A percentile compares a stretch with the other conserved stretches of the same genome.
Evolutionary conservation across 2,797 vertebrate genomes (phyloP).

Genomic region (Sebastes umbrosus): DNA sequence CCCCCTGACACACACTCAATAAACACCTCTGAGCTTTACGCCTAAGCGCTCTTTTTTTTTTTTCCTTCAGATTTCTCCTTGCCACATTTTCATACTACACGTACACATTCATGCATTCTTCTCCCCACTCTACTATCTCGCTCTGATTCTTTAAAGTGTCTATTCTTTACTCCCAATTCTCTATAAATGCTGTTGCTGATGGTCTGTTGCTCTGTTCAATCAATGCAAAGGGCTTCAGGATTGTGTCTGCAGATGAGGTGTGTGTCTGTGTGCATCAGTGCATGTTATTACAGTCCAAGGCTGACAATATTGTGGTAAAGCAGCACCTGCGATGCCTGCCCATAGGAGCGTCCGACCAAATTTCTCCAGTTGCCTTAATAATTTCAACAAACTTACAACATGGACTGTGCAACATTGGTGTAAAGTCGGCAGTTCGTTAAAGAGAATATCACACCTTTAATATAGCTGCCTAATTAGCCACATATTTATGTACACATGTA

Average conservation of each 20-base stretch:
- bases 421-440: background rate
- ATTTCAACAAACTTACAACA: slow-evolving; percentile 3
- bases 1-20: slow-evolving; percentile 71
- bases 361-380: background rate
- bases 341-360: slow-evolving; percentile 2
- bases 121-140: background rate
- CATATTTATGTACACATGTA: background rate
- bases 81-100: slow-evolving; percentile 24
- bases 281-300: slow-evolving; percentile 50
- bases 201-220: slow-evolving; percentile 56
- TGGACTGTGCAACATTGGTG: background rate
- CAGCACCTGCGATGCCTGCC: slow-evolving; percentile 9
- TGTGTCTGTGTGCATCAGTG: slow-evolving; percentile 40
- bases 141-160: slow-evolving; percentile 56
- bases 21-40: slow-evolving; percentile 66
- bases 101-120: slow-evolving; percentile 6
- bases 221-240: slow-evolving; percentile 48
- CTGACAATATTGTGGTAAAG: slow-evolving; percentile 32
- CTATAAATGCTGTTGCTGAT: slow-evolving; percentile 43
- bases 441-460: background rate
- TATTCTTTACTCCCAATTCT: slow-evolving; percentile 49
- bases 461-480: background rate
- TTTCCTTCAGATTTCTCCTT: slow-evolving; percentile 1
- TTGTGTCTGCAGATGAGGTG: slow-evolving; percentile 41
- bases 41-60: slow-evolving; percentile 5